Evolutionary conservation across 2,113 vertebrate genomes (phyloP).

Genomic region (Indicator indicator): DNA sequence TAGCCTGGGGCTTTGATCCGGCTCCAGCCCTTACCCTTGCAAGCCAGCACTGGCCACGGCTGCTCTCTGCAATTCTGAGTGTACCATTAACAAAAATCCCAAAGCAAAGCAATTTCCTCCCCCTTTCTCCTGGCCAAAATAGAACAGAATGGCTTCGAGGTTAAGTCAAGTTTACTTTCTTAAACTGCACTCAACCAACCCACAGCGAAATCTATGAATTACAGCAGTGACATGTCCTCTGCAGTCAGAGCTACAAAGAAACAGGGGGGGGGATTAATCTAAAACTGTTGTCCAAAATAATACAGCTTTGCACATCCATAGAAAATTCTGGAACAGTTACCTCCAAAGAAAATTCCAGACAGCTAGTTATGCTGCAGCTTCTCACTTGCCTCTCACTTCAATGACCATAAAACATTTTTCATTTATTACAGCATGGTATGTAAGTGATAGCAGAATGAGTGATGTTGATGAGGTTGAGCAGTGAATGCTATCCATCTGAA

Average conservation of each 20-base stretch:
- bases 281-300: slow-evolving; percentile 2
- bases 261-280: neutral
- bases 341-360: neutral
- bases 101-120: neutral
- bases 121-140: neutral
- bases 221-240: neutral
- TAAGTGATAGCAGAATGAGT: neutral
- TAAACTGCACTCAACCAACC: neutral
- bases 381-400: neutral
- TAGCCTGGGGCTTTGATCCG: neutral
- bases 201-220: neutral
- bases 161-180: neutral
- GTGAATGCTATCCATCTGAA: slow-evolving; percentile 3
- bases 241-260: neutral
- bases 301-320: neutral
- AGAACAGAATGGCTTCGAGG: neutral
- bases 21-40: neutral
- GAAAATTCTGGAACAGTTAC: neutral
- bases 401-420: neutral
- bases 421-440: neutral
- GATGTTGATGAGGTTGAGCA: neutral
- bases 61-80: neutral
- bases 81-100: neutral
- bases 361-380: neutral
- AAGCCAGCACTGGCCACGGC: neutral